Conservation (phyloP, 2,113 vertebrate species). For the Melierax canorus region DNA sequence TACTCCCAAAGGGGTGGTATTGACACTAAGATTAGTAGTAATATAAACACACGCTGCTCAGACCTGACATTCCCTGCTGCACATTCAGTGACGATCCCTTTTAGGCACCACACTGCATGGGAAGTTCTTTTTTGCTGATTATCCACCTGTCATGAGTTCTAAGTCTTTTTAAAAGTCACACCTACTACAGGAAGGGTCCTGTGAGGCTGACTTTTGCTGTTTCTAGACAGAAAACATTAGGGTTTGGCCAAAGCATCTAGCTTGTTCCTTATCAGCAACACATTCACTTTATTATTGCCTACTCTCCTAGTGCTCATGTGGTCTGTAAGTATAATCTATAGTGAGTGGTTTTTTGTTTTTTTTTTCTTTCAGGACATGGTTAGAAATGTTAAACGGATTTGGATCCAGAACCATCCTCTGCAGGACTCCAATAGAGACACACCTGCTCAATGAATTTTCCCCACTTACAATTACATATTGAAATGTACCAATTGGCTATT, state of each 20-base stretch:
- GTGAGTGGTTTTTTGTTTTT: background rate
- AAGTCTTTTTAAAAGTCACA: background rate
- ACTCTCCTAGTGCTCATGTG: background rate
- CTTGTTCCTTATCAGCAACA: background rate
- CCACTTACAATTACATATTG: background rate
- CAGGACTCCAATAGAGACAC: background rate
- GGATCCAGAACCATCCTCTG: background rate
- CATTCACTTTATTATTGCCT: background rate
- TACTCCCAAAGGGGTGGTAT: background rate
- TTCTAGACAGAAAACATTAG: background rate
- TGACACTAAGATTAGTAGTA: background rate
- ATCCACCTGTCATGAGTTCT: background rate
- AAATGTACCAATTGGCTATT: background rate
- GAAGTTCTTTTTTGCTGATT: background rate
- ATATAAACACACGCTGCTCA: background rate
- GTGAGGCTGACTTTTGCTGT: background rate
- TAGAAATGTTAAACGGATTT: background rate
- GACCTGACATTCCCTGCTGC: background rate
- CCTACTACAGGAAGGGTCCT: background rate
- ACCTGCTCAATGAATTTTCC: background rate
- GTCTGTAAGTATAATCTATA: background rate
- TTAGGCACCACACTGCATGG: background rate
- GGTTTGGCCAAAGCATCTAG: background rate
- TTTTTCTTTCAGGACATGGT: background rate
- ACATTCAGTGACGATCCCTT: fast-evolving